Evolutionary conservation across 2,888 invertebrate genomes (phyloP), one percentile per base, ranked within the genome.

Genomic region (Phytoseiulus persimilis): DNA sequence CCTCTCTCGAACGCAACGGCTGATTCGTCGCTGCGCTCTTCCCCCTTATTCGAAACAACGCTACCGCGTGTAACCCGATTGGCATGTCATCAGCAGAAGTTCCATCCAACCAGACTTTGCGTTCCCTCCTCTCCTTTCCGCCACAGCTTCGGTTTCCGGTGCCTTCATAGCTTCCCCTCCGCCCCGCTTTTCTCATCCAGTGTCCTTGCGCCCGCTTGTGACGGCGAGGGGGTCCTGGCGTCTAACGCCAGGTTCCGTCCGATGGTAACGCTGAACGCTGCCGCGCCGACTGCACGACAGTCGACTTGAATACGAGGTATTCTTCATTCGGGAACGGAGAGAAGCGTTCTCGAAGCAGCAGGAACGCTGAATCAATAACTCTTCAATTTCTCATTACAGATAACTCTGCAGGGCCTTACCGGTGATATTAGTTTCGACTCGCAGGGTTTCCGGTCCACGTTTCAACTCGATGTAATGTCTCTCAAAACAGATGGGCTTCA

Each of bases 371-470:
- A n/a, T n/a, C n/a, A n/a, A n/a, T n/a, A n/a, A n/a, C n/a, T n/a
- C n/a, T n/a, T n/a, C n/a, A n/a, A 31, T 39, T 87, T 87, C 46
- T 18, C 83, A 39, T 90, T 90, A n/a, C 93, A 97, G 96, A 95
- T 97, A 91, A 96, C 96, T 94, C 96, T 97, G 95, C 95, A 95
- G 92, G 98, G 98, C n/a, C 94, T 97, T 91, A 97, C 97, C 0
- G 98, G 98, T 91, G 95, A 95, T 90, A 97, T 98, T 92, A 96
- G 96, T 93, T 97, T 98, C 93, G 97, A 98, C 93, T 91, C 90
- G 39, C 96, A 96, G 93, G 98, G 98, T 90, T 96, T 97, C 93
- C 94, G 98, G 90, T 96, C 96, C 89, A 96, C 97, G 93, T 97
- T 98, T 92, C 95, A 95, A 91, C 94, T 98, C 91, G 98, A 98